These are phyloP conservation scores for Argopecten irradians DNA, from an alignment of 1,140 invertebrate species.

Conservation along the genomic window DNA sequence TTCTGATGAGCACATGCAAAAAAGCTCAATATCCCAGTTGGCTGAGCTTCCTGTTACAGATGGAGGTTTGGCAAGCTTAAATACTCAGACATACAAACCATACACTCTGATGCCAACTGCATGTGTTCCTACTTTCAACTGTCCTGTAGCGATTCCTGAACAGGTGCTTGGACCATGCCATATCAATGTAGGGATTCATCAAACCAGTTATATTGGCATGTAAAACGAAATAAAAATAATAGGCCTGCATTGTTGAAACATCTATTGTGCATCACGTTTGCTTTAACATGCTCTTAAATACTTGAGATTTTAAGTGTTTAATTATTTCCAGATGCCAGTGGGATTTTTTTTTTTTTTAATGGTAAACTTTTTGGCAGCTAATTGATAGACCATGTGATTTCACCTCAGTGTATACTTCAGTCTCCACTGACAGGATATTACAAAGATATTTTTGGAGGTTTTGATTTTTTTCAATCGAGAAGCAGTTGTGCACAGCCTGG, in stretches of 20 bases:
- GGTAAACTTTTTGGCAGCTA: background rate
- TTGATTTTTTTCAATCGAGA: too few relatives aligned
- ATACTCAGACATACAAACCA: background rate
- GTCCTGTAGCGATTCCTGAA: background rate
- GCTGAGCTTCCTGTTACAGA: background rate
- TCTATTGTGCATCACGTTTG: background rate
- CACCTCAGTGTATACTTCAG: too few relatives aligned
- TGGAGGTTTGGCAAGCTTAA: background rate
- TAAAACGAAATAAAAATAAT: background rate
- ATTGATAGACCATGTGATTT: too few relatives aligned
- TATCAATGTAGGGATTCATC: background rate
- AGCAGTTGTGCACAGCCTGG: too few relatives aligned
- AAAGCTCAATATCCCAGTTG: background rate
- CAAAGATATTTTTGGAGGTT: too few relatives aligned
- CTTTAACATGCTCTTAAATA: background rate
- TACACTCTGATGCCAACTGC: background rate
- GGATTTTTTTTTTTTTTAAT: too few relatives aligned
- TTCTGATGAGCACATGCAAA: background rate
- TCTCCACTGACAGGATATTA: too few relatives aligned
- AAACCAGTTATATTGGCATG: background rate
- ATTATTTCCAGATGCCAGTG: background rate
- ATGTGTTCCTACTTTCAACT: background rate
- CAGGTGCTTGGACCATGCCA: background rate
- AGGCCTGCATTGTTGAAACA: background rate
- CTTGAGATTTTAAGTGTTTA: conserved; percentile 4